Evolutionary conservation across 1,140 invertebrate species (phyloP).

Genomic region (Zaprionus tsacasi): DNA sequence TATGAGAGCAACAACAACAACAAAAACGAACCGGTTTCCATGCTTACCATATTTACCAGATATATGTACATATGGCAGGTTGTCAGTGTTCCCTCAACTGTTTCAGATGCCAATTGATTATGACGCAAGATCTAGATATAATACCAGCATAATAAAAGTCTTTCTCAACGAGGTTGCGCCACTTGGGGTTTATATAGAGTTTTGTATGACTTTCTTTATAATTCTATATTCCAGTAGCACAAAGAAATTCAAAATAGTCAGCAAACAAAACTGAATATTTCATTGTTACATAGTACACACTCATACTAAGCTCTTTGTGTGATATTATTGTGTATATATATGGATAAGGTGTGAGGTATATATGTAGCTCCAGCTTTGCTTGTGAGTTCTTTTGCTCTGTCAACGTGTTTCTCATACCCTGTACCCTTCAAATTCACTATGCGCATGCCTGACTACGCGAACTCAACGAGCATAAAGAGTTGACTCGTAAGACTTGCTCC

Average conservation of each 20-base stretch:
- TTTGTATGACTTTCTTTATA: too few relatives aligned
- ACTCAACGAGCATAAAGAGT: too few relatives aligned
- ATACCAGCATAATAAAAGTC: too few relatives aligned
- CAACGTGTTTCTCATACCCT: not conserved
- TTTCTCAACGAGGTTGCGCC: not conserved
- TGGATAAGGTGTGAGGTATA: too few relatives aligned
- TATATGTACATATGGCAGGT: too few relatives aligned
- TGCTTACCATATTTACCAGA: not conserved
- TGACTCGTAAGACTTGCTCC: too few relatives aligned
- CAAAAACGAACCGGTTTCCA: slow-evolving; percentile 55
- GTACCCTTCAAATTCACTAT: not conserved
- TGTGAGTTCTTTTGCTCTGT: not conserved
- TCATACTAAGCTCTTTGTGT: not conserved
- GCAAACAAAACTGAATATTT: not conserved
- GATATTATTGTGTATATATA: not conserved
- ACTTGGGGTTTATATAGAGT: too few relatives aligned
- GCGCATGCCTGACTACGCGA: too few relatives aligned
- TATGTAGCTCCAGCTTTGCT: not conserved
- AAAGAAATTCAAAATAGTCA: not conserved
- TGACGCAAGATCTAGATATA: not conserved
- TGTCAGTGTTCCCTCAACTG: not conserved
- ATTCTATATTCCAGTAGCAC: not conserved
- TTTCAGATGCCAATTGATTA: not conserved
- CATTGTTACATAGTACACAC: not conserved
- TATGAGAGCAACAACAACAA: slow-evolving; percentile 18